Evolutionary conservation across 2,888 invertebrate species (phyloP).

Genomic region (Blomia tropicalis): DNA sequence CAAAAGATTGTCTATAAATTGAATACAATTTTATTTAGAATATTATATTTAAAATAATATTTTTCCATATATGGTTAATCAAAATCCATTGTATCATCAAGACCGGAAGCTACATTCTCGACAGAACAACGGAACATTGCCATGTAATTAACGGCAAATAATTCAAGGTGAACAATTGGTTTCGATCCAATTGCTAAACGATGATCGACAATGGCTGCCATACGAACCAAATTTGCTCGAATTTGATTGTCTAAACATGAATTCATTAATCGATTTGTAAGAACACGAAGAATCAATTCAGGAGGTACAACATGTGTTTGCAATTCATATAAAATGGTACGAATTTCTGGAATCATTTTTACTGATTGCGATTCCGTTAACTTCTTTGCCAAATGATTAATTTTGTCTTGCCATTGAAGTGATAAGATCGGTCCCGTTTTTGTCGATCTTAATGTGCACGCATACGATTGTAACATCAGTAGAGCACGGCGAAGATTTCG

Average conservation of each 20-base stretch:
- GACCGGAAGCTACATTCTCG: slow-evolving; percentile 12
- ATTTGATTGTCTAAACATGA: slow-evolving; percentile 59
- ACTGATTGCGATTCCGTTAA: slow-evolving; percentile 74
- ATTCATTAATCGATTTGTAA: slow-evolving; percentile 63
- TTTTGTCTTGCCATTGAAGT: slow-evolving; percentile 32
- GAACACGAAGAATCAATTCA: slow-evolving; percentile 71
- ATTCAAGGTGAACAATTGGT: slow-evolving; percentile 88
- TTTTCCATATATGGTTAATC: neutral
- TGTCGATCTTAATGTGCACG: neutral
- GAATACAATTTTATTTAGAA: neutral
- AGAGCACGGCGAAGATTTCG: slow-evolving; percentile 81
- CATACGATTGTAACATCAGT: slow-evolving; percentile 46
- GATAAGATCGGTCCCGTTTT: neutral
- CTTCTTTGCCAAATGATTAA: slow-evolving; percentile 68
- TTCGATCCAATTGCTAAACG: slow-evolving; percentile 80
- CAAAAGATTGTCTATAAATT: neutral
- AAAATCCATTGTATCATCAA: slow-evolving; percentile 5
- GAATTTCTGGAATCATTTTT: slow-evolving; percentile 35
- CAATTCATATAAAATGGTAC: slow-evolving; percentile 58
- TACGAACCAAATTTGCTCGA: slow-evolving; percentile 63
- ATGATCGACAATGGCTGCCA: slow-evolving; percentile 81
- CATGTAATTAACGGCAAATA: slow-evolving; percentile 94
- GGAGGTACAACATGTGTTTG: slow-evolving; percentile 82
- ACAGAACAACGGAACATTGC: slow-evolving; percentile 44
- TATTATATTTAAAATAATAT: neutral